Evolutionary conservation across 2,888 invertebrate genomes (phyloP).

Genomic region (Clepsis dumicolana): DNA sequence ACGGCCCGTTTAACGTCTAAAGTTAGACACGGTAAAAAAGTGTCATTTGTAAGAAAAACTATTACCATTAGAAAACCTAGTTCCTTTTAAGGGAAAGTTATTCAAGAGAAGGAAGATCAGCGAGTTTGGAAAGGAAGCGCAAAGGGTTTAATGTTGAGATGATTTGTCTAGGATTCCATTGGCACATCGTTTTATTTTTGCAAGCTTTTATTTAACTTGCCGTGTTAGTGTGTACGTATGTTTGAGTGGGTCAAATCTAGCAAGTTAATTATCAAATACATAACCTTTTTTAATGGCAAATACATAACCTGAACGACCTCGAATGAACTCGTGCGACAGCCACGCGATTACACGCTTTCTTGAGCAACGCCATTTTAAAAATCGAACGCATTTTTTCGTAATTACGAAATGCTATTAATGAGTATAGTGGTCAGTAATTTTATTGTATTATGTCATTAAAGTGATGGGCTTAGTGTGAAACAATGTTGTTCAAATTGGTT

Average conservation of each 20-base stretch:
- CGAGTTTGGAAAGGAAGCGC: neutral
- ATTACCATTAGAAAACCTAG: slow-evolving; percentile 12
- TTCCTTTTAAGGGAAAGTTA: slow-evolving; percentile 14
- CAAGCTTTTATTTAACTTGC: too few relatives aligned
- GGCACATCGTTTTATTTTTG: too few relatives aligned
- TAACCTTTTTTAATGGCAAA: slow-evolving; percentile 46
- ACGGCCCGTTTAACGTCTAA: slow-evolving; percentile 18
- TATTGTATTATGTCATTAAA: slow-evolving; percentile 35
- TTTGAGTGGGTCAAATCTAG: too few relatives aligned
- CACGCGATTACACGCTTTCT: slow-evolving; percentile 45
- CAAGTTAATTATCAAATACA: neutral
- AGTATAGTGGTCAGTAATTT: slow-evolving; percentile 31
- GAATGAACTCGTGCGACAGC: slow-evolving; percentile 55
- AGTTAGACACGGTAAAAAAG: slow-evolving; percentile 14
- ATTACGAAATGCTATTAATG: slow-evolving; percentile 34
- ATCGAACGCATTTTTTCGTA: slow-evolving; percentile 27
- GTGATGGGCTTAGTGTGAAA: neutral
- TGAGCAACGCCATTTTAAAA: slow-evolving; percentile 21
- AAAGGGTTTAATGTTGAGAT: neutral
- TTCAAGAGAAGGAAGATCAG: slow-evolving; percentile 11
- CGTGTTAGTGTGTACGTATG: too few relatives aligned
- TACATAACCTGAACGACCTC: slow-evolving; percentile 59
- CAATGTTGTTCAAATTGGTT: neutral
- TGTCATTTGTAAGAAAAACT: slow-evolving; percentile 38
- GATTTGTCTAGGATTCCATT: too few relatives aligned